These are phyloP conservation scores for Drosophila kambysellisi DNA, from an alignment of 2,888 invertebrate species.

Conservation along the genomic window DNA sequence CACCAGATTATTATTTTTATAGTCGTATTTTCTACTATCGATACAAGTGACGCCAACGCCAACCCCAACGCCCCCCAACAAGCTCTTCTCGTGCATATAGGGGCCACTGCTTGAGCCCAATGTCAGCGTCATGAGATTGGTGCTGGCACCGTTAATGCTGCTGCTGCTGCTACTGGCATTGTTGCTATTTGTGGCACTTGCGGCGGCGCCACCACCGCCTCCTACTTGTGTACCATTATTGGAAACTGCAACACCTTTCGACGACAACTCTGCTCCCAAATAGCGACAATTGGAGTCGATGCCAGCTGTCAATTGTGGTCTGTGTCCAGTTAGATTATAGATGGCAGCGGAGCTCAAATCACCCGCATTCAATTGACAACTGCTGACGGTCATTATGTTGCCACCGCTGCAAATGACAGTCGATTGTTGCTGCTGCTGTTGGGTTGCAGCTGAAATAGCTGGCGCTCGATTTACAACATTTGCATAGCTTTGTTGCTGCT, in stretches of 20 bases:
- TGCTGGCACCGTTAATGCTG: constrained; percentile 32
- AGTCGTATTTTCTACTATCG: constrained; percentile 79
- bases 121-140: constrained; percentile 47
- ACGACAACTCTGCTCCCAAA: constrained; percentile 29
- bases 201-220: background rate
- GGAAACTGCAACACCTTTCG: constrained; percentile 32
- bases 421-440: constrained; percentile 44
- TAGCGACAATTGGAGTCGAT: constrained; percentile 54
- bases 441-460: constrained; percentile 29
- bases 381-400: constrained; percentile 60
- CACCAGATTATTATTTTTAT: constrained; percentile 76
- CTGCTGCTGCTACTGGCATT: constrained; percentile 6
- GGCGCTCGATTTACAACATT: constrained; percentile 63
- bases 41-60: constrained; percentile 59
- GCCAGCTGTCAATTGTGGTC: constrained; percentile 32
- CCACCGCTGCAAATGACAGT: constrained; percentile 62
- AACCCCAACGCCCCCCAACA: constrained; percentile 35
- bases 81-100: constrained; percentile 62
- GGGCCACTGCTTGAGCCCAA: constrained; percentile 49
- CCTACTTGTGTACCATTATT: constrained; percentile 23
- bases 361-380: constrained; percentile 51
- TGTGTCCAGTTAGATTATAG: constrained; percentile 59
- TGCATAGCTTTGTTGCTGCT: constrained; percentile 66
- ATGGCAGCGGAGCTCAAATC: constrained; percentile 58
- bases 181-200: background rate